Conservation (phyloP, 2,888 invertebrate species). For the Mimas tiliae region DNA sequence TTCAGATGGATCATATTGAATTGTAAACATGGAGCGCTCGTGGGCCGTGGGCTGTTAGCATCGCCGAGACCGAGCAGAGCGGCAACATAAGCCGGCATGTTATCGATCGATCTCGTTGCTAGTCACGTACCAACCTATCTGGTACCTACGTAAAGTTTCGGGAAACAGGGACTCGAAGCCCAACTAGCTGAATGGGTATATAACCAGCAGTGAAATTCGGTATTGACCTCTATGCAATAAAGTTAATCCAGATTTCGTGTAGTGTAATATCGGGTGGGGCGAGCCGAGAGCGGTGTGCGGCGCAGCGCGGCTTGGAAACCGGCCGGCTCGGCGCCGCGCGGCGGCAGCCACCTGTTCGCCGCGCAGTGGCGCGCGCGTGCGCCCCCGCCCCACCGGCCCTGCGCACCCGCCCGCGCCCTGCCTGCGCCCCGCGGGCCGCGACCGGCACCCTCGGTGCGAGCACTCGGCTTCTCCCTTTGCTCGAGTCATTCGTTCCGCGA, state of each 20-base stretch:
- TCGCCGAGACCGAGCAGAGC: conserved; percentile 32
- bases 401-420: conserved; percentile 37
- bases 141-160: conserved; percentile 49
- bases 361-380: conserved; percentile 57
- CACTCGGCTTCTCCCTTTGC: conserved; percentile 41
- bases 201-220: conserved; percentile 58
- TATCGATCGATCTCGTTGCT: conserved; percentile 65
- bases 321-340: conserved; percentile 59
- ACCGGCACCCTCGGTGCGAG: conserved; percentile 42
- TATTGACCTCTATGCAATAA: conserved; percentile 70
- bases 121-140: conserved; percentile 65
- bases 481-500: conserved; percentile 80
- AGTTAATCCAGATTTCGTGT: conserved; percentile 76
- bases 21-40: conserved; percentile 28
- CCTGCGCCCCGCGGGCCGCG: conserved; percentile 40
- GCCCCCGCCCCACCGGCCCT: conserved; percentile 37
- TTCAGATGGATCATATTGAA: not conserved
- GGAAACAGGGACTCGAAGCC: conserved; percentile 47
- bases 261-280: conserved; percentile 63
- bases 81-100: conserved; percentile 43
- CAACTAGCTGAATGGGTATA: conserved; percentile 46
- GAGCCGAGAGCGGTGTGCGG: conserved; percentile 56
- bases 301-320: conserved; percentile 58
- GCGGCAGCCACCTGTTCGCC: conserved; percentile 74
- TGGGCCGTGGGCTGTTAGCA: conserved; percentile 35